Conservation (phyloP, 2,113 vertebrate species). For the Psophia crepitans region DNA sequence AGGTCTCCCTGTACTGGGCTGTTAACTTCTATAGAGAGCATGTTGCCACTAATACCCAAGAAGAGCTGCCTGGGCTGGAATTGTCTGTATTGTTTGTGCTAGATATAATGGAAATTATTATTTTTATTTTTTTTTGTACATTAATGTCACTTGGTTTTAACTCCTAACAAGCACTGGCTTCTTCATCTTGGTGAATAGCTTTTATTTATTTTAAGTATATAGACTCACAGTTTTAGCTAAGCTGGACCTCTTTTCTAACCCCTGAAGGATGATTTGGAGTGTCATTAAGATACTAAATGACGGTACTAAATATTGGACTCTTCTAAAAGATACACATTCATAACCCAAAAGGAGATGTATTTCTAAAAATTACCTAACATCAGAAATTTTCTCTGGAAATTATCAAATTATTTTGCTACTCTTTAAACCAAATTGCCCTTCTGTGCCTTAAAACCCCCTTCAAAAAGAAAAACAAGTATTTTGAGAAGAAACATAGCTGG, state of each 20-base stretch:
- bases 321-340: neutral
- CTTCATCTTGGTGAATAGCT: neutral
- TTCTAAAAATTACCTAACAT: neutral
- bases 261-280: neutral
- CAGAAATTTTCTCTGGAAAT: neutral
- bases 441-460: accelerated
- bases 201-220: neutral
- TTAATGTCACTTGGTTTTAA: slow-evolving; percentile 31
- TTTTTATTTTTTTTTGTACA: neutral
- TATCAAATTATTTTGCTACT: neutral
- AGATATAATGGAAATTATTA: neutral
- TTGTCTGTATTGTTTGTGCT: neutral
- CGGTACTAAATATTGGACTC: neutral
- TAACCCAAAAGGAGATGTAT: neutral
- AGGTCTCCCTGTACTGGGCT: neutral
- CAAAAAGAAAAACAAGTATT: neutral
- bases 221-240: neutral
- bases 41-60: neutral
- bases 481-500: neutral
- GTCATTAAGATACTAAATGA: neutral
- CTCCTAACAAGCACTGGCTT: neutral
- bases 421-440: neutral
- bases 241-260: neutral
- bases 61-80: neutral
- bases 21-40: neutral